Evolutionary conservation across 2,113 vertebrate species (phyloP), one percentile per base, ranked within the genome.

Genomic region (Catharus fuscescens): DNA sequence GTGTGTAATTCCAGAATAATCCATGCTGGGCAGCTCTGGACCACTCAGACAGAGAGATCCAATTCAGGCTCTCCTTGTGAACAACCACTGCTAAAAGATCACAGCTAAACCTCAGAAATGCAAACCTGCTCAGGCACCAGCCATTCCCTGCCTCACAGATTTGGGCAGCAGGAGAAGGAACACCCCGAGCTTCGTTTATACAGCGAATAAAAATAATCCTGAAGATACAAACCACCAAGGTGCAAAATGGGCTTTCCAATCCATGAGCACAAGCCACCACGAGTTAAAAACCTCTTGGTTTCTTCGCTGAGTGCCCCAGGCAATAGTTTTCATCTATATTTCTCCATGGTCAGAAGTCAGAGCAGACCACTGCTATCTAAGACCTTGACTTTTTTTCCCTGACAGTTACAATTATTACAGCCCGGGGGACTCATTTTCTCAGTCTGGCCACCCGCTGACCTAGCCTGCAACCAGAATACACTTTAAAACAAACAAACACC

Each of bases 381-480:
- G 97, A 97, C 97, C 97, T 96, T 95, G 97, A 95, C 97, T 97
- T 97, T 94, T 97, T 96, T 97, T 97, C 91, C 85, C 96, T 98
- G 98, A 97, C 97, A 96, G 95, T 97, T 97, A 97, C 95, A 96
- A 96, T 98, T 96, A 98, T 97, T 97, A 97, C 94, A 77, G 95
- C 97, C 97, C 96, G 76, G 79, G 98, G 97, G 98, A 98, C 92
- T 97, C 97, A 96, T 98, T 98, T 98, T 97, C 97, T 96, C 92
- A 77, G 94, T 71, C 44, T 94, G 92, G 81, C 94, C 96, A 97
- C 61, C 97, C 97, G 90, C 96, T 97, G 98, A 98, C 97, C 97
- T 45, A 80, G 96, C 95, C 96, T 95, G 88, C 92, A 96, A 95
- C 92, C 92, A 89, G 94, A 96, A 96, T 96, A 94, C 92, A 95